Percentiles rank a stretch among this genome's conserved stretches.
Evolutionary conservation across 2,888 invertebrate species (phyloP).

Genomic region (Callyntrura sp.): DNA sequence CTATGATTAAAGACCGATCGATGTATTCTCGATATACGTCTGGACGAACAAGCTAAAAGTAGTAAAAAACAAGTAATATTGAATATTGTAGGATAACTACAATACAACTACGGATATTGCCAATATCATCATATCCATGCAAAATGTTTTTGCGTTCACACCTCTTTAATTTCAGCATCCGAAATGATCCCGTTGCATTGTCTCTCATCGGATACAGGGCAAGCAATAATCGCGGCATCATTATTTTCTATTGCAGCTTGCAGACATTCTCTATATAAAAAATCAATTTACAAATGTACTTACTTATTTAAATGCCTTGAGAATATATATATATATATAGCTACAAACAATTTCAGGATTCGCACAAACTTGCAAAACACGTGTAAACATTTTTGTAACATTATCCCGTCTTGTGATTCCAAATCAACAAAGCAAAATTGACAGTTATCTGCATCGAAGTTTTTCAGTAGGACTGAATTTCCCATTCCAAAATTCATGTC

Average conservation of each 20-base stretch:
- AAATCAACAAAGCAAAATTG: conserved; percentile 63
- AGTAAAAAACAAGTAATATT: too few relatives aligned
- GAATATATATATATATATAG: conserved; percentile 1
- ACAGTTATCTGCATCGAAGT: conserved; percentile 46
- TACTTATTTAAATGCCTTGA: too few relatives aligned
- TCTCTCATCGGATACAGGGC: conserved; percentile 35
- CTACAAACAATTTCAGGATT: not conserved
- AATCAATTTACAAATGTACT: not conserved
- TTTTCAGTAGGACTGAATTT: not conserved
- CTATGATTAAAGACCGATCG: conserved; percentile 91
- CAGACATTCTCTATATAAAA: conserved; percentile 66
- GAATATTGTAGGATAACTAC: too few relatives aligned
- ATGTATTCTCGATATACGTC: conserved; percentile 92
- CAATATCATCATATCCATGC: not conserved
- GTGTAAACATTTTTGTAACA: conserved; percentile 66
- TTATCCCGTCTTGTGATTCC: conserved; percentile 58
- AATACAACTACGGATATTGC: too few relatives aligned
- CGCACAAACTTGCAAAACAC: conserved; percentile 69
- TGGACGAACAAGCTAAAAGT: conserved; percentile 88
- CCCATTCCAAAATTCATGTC: too few relatives aligned
- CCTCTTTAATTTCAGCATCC: conserved; percentile 75
- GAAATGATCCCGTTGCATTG: conserved; percentile 55
- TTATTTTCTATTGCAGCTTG: conserved; percentile 57
- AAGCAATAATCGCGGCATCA: conserved; percentile 15
- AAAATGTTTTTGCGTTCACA: not conserved